A percentile compares a stretch with the other conserved stretches of the same genome.
phyloP scores from a whole-genome alignment of 2,113 vertebrate species.

The Heterotilapia buettikoferi region DNA sequence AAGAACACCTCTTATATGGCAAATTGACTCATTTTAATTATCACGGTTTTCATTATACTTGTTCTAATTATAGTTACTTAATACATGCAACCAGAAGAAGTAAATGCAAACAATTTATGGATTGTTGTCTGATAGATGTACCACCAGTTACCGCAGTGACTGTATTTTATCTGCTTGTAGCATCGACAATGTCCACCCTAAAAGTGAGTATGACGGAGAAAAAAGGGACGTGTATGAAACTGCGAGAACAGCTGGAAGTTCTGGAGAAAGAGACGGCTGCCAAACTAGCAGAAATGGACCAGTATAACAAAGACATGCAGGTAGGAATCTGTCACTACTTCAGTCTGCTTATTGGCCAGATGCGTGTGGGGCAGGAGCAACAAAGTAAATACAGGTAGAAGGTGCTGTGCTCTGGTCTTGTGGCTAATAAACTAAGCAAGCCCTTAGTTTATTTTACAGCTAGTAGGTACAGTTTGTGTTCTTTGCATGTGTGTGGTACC shows the following conservation, averaged over 20 bases:
- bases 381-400: not conserved
- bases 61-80: not conserved
- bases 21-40: not conserved
- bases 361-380: not conserved
- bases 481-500: not conserved
- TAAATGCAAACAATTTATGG: not conserved
- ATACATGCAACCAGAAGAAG: not conserved
- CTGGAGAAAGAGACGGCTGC: conserved; percentile 87
- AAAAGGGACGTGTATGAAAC: conserved; percentile 80
- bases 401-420: fast-evolving
- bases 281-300: conserved; percentile 88
- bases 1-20: not conserved
- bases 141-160: not conserved
- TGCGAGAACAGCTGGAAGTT: conserved; percentile 81
- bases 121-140: not conserved
- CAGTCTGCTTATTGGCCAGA: not conserved
- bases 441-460: not conserved
- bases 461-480: not conserved
- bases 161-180: conserved; percentile 34
- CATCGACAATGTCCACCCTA: conserved; percentile 60
- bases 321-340: conserved; percentile 43
- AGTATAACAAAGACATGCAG: conserved; percentile 85
- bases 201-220: conserved; percentile 79
- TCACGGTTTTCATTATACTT: not conserved
- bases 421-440: not conserved